Evolutionary conservation across 2,797 vertebrate species (phyloP).

Genomic region (Tokudaia tokunoshimensis): DNA sequence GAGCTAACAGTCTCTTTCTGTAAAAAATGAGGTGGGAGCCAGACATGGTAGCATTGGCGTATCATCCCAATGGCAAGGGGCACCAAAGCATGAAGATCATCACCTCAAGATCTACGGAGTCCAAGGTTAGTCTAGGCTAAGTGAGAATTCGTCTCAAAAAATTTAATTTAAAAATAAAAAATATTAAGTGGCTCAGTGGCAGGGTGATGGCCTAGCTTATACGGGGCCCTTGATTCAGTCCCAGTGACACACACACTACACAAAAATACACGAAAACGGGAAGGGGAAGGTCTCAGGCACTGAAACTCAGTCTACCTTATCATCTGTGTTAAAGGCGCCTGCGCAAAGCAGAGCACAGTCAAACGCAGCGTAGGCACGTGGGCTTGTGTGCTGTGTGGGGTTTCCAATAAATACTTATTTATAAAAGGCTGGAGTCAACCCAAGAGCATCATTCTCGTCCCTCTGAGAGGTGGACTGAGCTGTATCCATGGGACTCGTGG

Average conservation of each 20-base stretch:
- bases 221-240: neutral
- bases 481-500: neutral
- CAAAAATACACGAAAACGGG: neutral
- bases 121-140: neutral
- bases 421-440: neutral
- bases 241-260: too few relatives aligned
- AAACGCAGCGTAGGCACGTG: neutral
- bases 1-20: neutral
- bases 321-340: neutral
- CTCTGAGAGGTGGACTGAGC: conserved; percentile 25
- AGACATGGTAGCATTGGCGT: neutral
- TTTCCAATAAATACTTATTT: conserved; percentile 20
- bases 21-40: neutral
- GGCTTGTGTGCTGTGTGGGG: neutral
- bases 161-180: neutral
- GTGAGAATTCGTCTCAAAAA: neutral
- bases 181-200: neutral
- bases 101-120: neutral
- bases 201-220: neutral
- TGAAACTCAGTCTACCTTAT: neutral
- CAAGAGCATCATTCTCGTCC: neutral
- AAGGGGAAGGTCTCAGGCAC: neutral
- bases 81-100: neutral
- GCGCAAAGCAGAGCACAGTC: neutral
- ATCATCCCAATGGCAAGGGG: neutral